These are phyloP conservation scores for Urocyon cinereoargenteus DNA, from an alignment of 2,797 vertebrate species.

Conservation along the genomic window DNA sequence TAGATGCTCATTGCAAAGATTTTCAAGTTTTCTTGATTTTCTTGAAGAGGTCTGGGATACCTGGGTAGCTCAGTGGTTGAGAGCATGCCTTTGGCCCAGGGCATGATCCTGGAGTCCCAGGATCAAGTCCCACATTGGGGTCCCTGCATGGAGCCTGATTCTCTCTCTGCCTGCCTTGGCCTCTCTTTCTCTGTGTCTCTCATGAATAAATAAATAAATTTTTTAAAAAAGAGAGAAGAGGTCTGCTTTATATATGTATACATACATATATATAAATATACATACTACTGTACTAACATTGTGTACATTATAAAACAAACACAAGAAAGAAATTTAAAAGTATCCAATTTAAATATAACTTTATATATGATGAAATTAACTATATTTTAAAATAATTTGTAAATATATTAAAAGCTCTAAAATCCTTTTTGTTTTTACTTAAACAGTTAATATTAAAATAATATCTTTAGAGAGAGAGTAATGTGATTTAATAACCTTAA, in stretches of 20 bases:
- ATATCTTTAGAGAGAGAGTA: neutral
- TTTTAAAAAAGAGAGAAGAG: too few relatives aligned
- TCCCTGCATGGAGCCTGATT: too few relatives aligned
- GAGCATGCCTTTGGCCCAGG: too few relatives aligned
- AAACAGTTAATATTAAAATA: conserved; percentile 55
- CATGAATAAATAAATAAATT: too few relatives aligned
- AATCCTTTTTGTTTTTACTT: conserved; percentile 40
- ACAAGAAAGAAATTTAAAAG: neutral
- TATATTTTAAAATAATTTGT: neutral
- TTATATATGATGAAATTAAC: conserved; percentile 9
- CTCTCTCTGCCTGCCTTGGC: too few relatives aligned
- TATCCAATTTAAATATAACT: neutral
- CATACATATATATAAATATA: neutral
- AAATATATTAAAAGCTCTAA: conserved; percentile 11
- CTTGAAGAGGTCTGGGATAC: too few relatives aligned
- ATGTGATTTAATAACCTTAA: conserved; percentile 10
- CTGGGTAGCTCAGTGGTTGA: too few relatives aligned
- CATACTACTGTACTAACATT: neutral
- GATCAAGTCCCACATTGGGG: too few relatives aligned
- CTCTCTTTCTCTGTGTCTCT: too few relatives aligned
- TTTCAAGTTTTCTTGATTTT: conserved; percentile 6
- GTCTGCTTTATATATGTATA: neutral
- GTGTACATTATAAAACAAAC: neutral
- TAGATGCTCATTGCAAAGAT: neutral
- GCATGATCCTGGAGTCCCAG: too few relatives aligned